Conservation (phyloP, 2,113 vertebrate species). For the Heterochromis multidens region DNA sequence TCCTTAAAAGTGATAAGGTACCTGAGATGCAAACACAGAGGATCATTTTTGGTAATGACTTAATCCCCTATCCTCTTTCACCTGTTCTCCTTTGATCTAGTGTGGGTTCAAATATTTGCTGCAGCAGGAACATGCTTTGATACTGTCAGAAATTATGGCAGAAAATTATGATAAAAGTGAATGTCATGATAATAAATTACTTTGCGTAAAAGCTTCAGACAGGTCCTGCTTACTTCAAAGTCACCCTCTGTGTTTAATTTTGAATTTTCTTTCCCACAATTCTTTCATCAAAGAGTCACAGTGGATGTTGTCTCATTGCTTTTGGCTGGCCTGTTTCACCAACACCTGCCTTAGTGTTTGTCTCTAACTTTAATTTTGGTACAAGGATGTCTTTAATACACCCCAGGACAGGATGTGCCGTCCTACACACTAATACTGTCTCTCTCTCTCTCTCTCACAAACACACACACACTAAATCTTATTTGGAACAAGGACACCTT, state of each 20-base stretch:
- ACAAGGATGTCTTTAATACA: neutral
- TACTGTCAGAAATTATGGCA: neutral
- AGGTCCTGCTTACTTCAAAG: conserved; percentile 39
- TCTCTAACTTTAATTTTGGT: neutral
- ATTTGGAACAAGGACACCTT: conserved; percentile 9
- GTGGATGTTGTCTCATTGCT: neutral
- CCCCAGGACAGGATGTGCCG: neutral
- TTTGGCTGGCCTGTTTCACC: neutral
- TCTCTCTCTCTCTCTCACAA: neutral
- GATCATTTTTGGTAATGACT: neutral
- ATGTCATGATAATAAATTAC: neutral
- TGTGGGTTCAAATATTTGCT: neutral
- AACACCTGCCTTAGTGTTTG: neutral
- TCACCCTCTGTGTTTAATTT: neutral
- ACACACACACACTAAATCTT: neutral
- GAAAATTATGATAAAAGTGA: conserved; percentile 5
- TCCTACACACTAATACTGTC: neutral
- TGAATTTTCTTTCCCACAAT: neutral
- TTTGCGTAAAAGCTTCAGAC: neutral
- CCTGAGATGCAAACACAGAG: neutral
- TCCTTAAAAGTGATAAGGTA: neutral
- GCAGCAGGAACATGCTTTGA: neutral
- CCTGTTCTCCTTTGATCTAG: conserved; percentile 16
- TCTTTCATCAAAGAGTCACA: conserved; percentile 4
- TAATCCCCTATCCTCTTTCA: neutral